phyloP scores from a whole-genome alignment of 2,888 invertebrate species.

The Anorthoa munda region DNA sequence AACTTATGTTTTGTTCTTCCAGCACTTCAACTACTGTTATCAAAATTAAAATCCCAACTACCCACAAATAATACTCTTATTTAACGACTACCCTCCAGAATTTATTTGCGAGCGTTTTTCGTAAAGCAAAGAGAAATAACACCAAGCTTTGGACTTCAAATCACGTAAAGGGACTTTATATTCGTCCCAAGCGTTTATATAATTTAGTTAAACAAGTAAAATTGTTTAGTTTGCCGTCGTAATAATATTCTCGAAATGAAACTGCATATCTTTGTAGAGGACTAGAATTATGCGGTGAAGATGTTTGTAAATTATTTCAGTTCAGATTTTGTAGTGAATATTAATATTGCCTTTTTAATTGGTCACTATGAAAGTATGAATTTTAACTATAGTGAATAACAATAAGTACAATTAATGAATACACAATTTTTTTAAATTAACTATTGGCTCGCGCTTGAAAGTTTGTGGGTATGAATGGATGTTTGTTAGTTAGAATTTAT shows the following conservation, averaged over 20 bases:
- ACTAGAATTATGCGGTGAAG: constrained; percentile 9
- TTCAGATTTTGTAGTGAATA: neutral
- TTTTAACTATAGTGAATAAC: neutral
- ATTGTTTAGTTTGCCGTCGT: constrained; percentile 53
- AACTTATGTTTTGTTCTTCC: neutral
- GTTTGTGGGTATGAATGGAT: no score
- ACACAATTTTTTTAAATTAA: no score
- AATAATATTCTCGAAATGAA: constrained; percentile 39
- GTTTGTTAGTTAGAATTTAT: no score
- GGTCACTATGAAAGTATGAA: neutral
- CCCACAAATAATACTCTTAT: neutral
- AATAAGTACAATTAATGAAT: neutral
- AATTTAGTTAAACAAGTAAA: constrained; percentile 53
- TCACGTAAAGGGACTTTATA: constrained; percentile 54
- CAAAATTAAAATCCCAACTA: constrained; percentile 25
- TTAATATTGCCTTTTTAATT: neutral
- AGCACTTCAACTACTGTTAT: neutral
- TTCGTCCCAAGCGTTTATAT: constrained; percentile 44
- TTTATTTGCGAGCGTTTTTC: constrained; percentile 29
- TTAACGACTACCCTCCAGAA: constrained; percentile 5
- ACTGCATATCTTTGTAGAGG: constrained; percentile 33
- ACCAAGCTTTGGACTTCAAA: constrained; percentile 38
- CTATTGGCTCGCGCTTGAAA: no score
- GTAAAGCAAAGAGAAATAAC: constrained; percentile 23
- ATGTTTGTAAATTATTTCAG: constrained; percentile 4